Evolutionary conservation across 2,113 vertebrate species (phyloP).

Genomic region (Rana temporaria): DNA sequence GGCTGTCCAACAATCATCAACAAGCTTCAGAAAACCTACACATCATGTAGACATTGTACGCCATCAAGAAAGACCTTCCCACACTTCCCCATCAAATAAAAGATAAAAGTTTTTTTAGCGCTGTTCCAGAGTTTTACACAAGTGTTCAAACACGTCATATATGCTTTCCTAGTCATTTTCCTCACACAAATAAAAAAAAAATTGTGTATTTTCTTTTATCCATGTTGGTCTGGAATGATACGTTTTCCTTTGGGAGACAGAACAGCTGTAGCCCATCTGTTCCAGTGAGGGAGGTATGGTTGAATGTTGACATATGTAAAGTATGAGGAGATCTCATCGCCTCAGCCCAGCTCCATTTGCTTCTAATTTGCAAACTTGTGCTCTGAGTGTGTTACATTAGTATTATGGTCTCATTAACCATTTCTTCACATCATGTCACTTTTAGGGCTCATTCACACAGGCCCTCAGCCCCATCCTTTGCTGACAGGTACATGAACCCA

Average conservation of each 20-base stretch:
- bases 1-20: neutral
- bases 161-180: neutral
- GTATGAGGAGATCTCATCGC: neutral
- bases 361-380: constrained; percentile 13
- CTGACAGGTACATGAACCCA: too few species aligned
- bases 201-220: too few species aligned
- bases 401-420: too few species aligned
- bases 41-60: too few species aligned
- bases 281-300: neutral
- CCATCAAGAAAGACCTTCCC: too few species aligned
- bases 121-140: neutral
- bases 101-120: neutral
- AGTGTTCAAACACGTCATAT: neutral
- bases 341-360: neutral
- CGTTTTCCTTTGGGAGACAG: neutral
- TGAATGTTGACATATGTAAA: neutral
- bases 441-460: too few species aligned
- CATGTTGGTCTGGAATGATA: neutral
- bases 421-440: too few species aligned
- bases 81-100: too few species aligned
- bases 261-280: constrained; percentile 6
- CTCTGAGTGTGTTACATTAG: neutral
- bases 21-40: neutral
- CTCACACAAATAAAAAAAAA: neutral
- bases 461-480: too few species aligned